Conservation (phyloP, 2,888 invertebrate genomes). For the Mythimna pallens region DNA sequence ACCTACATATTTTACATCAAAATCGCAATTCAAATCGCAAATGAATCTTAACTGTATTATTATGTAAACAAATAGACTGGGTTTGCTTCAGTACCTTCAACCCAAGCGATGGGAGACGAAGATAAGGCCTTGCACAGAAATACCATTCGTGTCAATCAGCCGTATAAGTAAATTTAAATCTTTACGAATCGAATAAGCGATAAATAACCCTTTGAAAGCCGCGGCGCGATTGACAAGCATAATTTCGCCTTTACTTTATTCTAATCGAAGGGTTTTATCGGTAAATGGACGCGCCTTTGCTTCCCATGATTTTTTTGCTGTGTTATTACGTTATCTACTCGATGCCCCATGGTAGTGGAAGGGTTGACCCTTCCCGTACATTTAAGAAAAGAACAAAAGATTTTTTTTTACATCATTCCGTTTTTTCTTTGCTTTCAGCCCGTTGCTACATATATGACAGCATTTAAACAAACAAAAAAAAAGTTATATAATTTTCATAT, state of each 20-base stretch:
- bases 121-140: conserved; percentile 61
- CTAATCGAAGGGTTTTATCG: conserved; percentile 45
- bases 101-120: conserved; percentile 56
- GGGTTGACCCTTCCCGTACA: conserved; percentile 29
- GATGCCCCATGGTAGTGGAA: conserved; percentile 33
- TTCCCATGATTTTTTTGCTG: conserved; percentile 39
- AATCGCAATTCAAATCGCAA: conserved; percentile 49
- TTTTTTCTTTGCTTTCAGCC: not conserved
- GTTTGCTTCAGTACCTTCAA: conserved; percentile 48
- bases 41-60: conserved; percentile 59
- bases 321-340: conserved; percentile 40
- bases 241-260: conserved; percentile 59
- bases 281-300: conserved; percentile 31
- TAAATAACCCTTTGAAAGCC: conserved; percentile 63
- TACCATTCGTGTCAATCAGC: conserved; percentile 63
- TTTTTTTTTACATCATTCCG: not conserved
- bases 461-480: not conserved
- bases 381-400: not conserved
- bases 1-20: conserved; percentile 22
- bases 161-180: conserved; percentile 63
- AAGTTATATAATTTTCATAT: not conserved
- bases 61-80: conserved; percentile 62
- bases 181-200: conserved; percentile 56
- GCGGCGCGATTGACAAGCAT: conserved; percentile 41
- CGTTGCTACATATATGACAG: not conserved